A percentile compares a stretch with the other conserved stretches of the same genome.
phyloP scores from a whole-genome alignment of 1,140 invertebrate species.

The Eciton burchellii region DNA sequence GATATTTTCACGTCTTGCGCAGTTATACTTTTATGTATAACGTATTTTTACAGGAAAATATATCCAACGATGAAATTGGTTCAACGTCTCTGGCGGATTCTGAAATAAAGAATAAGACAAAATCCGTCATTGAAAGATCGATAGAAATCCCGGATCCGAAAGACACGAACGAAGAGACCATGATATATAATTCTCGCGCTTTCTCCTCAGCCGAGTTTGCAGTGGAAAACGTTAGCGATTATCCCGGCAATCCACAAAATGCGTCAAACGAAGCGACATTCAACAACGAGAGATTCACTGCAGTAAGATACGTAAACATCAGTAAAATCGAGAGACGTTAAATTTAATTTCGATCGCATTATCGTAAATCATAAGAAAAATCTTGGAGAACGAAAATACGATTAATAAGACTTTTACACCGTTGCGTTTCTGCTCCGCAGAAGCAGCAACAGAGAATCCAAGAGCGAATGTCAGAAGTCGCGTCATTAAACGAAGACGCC shows the following conservation, averaged over 20 bases:
- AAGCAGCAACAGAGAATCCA: conserved; percentile 33
- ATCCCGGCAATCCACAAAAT: conserved; percentile 9
- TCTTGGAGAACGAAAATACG: background rate
- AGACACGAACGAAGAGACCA: background rate
- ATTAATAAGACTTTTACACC: conserved; percentile 19
- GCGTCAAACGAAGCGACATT: background rate
- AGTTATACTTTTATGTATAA: background rate
- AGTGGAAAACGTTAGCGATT: conserved; percentile 8
- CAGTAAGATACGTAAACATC: background rate
- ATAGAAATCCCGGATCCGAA: background rate
- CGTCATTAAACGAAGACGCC: conserved; percentile 39
- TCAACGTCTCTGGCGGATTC: background rate
- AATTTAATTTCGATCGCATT: background rate
- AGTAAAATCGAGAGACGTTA: background rate
- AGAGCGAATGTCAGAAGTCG: conserved; percentile 21
- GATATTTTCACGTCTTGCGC: background rate
- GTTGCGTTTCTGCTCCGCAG: background rate
- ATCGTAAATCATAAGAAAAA: background rate
- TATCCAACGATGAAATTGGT: background rate
- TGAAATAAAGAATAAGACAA: background rate
- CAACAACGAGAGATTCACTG: background rate
- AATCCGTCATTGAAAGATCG: conserved; percentile 21
- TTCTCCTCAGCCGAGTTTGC: background rate
- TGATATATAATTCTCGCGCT: background rate
- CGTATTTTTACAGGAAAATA: conserved; percentile 24